phyloP scores from a whole-genome alignment of 2,888 invertebrate species.

The Drosophila helvetica region DNA sequence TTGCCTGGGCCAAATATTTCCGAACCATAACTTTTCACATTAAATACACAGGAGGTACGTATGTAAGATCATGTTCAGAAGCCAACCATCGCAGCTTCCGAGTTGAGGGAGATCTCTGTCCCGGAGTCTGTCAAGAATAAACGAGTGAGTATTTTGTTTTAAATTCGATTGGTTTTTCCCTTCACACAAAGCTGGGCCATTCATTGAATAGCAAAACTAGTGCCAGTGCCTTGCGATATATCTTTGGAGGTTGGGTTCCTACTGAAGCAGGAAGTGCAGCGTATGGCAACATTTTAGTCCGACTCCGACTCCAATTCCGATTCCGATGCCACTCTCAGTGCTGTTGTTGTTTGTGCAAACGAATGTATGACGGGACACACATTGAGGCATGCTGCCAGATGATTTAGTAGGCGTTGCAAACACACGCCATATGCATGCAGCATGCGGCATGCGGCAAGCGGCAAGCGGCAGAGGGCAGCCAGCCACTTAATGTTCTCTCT shows the following conservation, averaged over 20 bases:
- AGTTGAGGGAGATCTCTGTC: not conserved
- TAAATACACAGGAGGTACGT: conserved; percentile 1
- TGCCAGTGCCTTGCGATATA: conserved; percentile 35
- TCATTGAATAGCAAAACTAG: conserved; percentile 64
- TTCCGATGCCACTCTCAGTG: not conserved
- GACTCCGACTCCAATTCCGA: not conserved
- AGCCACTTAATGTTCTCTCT: conserved; percentile 70
- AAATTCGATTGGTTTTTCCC: conserved; percentile 5
- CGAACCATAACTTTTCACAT: conserved; percentile 2
- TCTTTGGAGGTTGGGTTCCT: conserved; percentile 27
- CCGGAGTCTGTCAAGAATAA: not conserved
- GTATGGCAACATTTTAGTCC: conserved; percentile 62
- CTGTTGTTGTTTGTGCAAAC: conserved; percentile 54
- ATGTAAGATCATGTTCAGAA: too few species aligned
- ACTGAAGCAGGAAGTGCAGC: conserved; percentile 66
- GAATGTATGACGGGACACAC: conserved; percentile 60
- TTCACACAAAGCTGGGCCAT: conserved; percentile 49
- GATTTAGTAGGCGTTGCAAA: conserved; percentile 79
- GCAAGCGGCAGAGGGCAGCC: conserved; percentile 53
- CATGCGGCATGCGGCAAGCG: conserved; percentile 78
- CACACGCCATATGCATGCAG: conserved; percentile 76
- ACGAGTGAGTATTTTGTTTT: conserved; percentile 4
- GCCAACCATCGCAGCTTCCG: not conserved
- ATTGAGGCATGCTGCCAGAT: conserved; percentile 71
- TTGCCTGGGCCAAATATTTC: too few species aligned